A percentile compares a stretch with the other conserved stretches of the same genome.
Evolutionary conservation across 2,113 vertebrate species (phyloP).

Genomic region (Pipa parva): DNA sequence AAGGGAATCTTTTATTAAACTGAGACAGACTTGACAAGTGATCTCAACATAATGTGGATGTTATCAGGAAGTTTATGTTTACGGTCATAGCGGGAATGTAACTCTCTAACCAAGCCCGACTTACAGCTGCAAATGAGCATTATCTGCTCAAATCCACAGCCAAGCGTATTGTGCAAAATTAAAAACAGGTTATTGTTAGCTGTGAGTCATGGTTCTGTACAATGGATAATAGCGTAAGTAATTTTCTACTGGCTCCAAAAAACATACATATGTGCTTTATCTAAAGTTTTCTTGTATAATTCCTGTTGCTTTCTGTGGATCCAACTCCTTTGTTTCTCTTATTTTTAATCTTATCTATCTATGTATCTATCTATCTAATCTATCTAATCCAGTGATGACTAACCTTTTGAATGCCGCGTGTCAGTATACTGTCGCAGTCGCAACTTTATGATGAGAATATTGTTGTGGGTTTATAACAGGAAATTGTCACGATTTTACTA

Average conservation of each 20-base stretch:
- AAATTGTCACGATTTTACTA: no score
- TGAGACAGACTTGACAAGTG: background rate
- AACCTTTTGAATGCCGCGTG: no score
- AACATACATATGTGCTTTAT: background rate
- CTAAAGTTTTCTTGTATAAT: background rate
- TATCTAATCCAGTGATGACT: background rate
- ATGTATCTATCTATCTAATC: no score
- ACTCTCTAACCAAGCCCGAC: background rate
- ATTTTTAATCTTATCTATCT: no score
- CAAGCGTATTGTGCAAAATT: constrained; percentile 44
- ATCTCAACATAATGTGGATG: background rate
- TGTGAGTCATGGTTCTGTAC: constrained; percentile 54
- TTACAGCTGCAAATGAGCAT: constrained; percentile 13
- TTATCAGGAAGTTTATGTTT: background rate
- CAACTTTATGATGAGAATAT: no score
- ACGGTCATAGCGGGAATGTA: background rate
- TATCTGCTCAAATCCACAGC: constrained; percentile 36
- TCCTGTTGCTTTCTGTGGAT: background rate
- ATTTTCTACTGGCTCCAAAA: constrained; percentile 55
- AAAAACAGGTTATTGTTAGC: constrained; percentile 49
- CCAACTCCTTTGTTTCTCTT: background rate
- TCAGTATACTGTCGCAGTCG: no score
- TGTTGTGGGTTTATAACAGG: no score
- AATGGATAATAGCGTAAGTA: constrained; percentile 55
- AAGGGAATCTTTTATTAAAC: background rate